Evolutionary conservation across 2,888 invertebrate species (phyloP), one percentile per base, ranked within the genome.

Genomic region (Megaustenia siamemsis): DNA sequence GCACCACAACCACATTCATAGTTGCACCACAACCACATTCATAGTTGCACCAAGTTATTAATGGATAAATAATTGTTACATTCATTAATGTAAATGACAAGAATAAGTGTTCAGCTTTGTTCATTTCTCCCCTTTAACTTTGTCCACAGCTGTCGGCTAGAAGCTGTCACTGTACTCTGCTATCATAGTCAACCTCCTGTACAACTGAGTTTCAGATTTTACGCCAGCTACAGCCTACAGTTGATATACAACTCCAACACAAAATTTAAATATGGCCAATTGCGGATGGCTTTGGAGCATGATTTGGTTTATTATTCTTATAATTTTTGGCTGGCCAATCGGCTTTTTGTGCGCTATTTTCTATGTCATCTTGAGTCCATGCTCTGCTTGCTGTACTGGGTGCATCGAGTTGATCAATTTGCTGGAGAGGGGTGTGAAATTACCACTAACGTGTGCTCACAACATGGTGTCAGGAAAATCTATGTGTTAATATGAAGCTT

Each of bases 341-440:
- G 93, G 93, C n/a, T 89, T 91, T 63, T 90, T 93, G 86, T 92
- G 93, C 87, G 91, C 92, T 49, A 83, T 92, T 43, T 90, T 93
- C 86, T 94, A 91, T 83, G 92, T 93, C 35, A 84, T 93, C n/a
- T 85, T 94, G 21, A 93, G 93, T 77, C 94, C 94, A 6, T 92
- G 91, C 87, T 89, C 90, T 12, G 93, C 93, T 32, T 93, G 93
- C 84, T 93, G 93, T 82, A 85, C 87, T 68, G 90, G 92, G 8
- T 92, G 91, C 78, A 87, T 86, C 1, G 92, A 91, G 79, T 80
- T 93, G 4, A 89, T 92, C 12, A 92, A 92, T 82, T 85, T 93
- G 43, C 88, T 94, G 43, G 91, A 93, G 73, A 88, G 91, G 85
- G 92, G 93, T 1, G 88, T 93, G 0, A 93, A 93, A 84, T 86